These are phyloP conservation scores for Coregonus ussuriensis DNA, from an alignment of 2,797 vertebrate species.

Conservation along the genomic window DNA sequence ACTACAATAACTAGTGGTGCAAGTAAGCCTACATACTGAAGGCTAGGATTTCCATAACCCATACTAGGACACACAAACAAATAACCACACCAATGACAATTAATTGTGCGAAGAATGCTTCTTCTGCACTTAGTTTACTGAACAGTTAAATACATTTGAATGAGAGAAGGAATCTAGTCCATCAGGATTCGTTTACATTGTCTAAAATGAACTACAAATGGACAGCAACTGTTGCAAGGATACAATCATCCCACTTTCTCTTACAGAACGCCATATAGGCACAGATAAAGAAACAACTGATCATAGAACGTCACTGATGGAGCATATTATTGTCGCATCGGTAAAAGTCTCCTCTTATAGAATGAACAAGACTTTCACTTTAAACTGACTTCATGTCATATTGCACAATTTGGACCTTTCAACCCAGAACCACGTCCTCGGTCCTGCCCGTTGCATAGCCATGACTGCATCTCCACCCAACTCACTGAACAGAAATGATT, in stretches of 20 bases:
- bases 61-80: background rate
- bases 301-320: slow-evolving; percentile 33
- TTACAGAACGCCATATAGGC: slow-evolving; percentile 51
- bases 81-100: slow-evolving; percentile 31
- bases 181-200: slow-evolving; percentile 34
- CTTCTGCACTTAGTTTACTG: slow-evolving; percentile 71
- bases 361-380: background rate
- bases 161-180: slow-evolving; percentile 59
- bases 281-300: slow-evolving; percentile 29
- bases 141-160: slow-evolving; percentile 87
- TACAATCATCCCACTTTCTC: slow-evolving; percentile 54
- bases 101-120: slow-evolving; percentile 77
- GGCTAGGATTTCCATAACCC: background rate
- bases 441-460: slow-evolving; percentile 33
- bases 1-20: no score
- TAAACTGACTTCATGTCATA: slow-evolving; percentile 33
- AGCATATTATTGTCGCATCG: slow-evolving; percentile 20
- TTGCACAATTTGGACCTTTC: slow-evolving; percentile 47
- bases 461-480: slow-evolving; percentile 16
- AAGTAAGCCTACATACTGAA: no score
- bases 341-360: background rate
- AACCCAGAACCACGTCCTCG: slow-evolving; percentile 10
- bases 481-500: background rate
- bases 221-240: slow-evolving; percentile 42
- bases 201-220: slow-evolving; percentile 43